Evolutionary conservation across 35 echinoderm and acorn worm species (phyloP).

Genomic region (Lytechinus variegatus): DNA sequence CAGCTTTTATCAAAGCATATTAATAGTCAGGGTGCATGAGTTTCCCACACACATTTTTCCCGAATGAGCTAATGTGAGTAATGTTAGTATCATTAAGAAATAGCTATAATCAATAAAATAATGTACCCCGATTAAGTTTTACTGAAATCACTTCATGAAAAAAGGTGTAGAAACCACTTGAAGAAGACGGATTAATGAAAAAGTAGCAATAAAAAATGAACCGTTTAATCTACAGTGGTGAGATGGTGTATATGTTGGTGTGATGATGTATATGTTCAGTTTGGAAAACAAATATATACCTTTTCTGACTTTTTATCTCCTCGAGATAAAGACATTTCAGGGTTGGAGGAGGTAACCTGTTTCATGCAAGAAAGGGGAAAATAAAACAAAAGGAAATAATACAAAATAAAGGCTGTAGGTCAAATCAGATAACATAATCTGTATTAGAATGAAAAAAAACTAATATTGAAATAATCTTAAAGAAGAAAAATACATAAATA

Average conservation of each 20-base stretch:
- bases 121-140: too few relatives aligned
- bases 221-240: neutral
- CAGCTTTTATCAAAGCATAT: too few relatives aligned
- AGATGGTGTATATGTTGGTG: neutral
- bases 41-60: too few relatives aligned
- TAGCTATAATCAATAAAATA: too few relatives aligned
- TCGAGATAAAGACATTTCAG: slow-evolving; percentile 46
- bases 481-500: neutral
- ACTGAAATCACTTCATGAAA: too few relatives aligned
- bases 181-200: too few relatives aligned
- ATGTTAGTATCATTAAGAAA: too few relatives aligned
- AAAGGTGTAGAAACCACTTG: too few relatives aligned
- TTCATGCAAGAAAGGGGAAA: slow-evolving; percentile 16
- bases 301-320: slow-evolving; percentile 31
- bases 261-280: too few relatives aligned
- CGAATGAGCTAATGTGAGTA: too few relatives aligned
- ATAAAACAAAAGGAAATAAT: slow-evolving; percentile 25
- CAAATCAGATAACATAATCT: neutral
- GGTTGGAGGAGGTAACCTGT: slow-evolving; percentile 34
- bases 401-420: neutral
- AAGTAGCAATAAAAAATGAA: too few relatives aligned
- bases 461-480: neutral
- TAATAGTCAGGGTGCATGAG: too few relatives aligned
- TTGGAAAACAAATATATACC: neutral
- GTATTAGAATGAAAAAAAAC: neutral